Evolutionary conservation across 2,113 vertebrate species (phyloP).

Genomic region (Sialia sialis): DNA sequence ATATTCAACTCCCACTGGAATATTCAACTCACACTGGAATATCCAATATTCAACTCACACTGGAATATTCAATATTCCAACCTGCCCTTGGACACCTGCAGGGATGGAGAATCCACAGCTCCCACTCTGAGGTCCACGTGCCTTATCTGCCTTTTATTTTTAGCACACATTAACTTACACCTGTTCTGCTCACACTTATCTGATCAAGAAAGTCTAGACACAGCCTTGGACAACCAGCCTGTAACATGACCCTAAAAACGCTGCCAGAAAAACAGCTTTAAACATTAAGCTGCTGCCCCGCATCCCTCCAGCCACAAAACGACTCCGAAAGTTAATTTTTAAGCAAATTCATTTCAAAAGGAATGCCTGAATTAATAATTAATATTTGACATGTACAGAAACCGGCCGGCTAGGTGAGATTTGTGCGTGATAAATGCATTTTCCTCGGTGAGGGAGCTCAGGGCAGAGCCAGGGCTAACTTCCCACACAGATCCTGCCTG

Average conservation of each 20-base stretch:
- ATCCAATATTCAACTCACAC: too few relatives aligned
- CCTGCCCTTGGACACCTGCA: not conserved
- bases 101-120: not conserved
- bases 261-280: not conserved
- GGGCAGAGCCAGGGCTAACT: not conserved
- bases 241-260: not conserved
- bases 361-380: slow-evolving; percentile 58
- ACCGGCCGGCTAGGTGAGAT: fast-evolving
- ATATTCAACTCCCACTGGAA: too few relatives aligned
- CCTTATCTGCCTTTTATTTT: not conserved
- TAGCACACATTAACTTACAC: not conserved
- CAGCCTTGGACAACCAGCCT: not conserved
- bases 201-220: not conserved
- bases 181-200: not conserved
- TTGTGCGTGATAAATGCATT: not conserved
- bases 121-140: not conserved
- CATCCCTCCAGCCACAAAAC: not conserved
- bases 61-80: not conserved
- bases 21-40: too few relatives aligned
- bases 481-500: not conserved
- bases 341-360: slow-evolving; percentile 24
- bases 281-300: not conserved
- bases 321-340: slow-evolving; percentile 53
- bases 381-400: not conserved
- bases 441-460: not conserved